Base-by-base conservation (phyloP, 2,797 vertebrate genomes). In the Erithacus rubecula region DNA sequence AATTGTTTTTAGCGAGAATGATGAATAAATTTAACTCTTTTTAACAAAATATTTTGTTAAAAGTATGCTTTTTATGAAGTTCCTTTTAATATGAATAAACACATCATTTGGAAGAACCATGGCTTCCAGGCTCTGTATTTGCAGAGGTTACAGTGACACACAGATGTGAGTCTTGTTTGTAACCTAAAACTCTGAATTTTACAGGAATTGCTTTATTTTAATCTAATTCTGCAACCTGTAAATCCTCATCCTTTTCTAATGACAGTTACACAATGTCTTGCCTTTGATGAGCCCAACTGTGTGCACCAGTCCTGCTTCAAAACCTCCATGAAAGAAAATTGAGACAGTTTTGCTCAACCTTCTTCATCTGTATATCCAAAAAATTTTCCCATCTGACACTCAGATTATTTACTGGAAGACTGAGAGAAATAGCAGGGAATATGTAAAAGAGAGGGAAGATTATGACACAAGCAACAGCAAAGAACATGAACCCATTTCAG, bases 21-120 rank as follows among this genome's bases (percentile, higher is more conserved):
- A 67, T 4, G 41, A 94, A 95, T 78, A 87, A 93, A 95, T 90
- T 91, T 89, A 94, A 96, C 89, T 89, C 84, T 89, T 89, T 92
- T 94, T 34, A 90, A 53, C 55, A 87, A 89, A 94, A 87, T 43
- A 75, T 77, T 95, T 91, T 94, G 56, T 21, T 67, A 4, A 70
- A 92, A 90, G 32, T 47, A 63, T n/a, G 76, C 46, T 87, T 93
- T 71, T 65, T n/a, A 53, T 52, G 6, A 77, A 65, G 44, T 88
- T 69, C 60, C 37, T 71, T 85, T 88, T 46, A 68, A 22, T 86
- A 71, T 64, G 75, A 82, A 77, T 62, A 94, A 91, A 93, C 69
- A 94, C 32, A 43, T 5, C 30, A 72, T 46, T 69, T 49, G 14
- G 5, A 69, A 69, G 26, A 84, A 82, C 7, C 52, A 23, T 3